Evolutionary conservation across 2,797 vertebrate species (phyloP), one percentile per base, ranked within the genome.

Genomic region (Enteromius argenteus): DNA sequence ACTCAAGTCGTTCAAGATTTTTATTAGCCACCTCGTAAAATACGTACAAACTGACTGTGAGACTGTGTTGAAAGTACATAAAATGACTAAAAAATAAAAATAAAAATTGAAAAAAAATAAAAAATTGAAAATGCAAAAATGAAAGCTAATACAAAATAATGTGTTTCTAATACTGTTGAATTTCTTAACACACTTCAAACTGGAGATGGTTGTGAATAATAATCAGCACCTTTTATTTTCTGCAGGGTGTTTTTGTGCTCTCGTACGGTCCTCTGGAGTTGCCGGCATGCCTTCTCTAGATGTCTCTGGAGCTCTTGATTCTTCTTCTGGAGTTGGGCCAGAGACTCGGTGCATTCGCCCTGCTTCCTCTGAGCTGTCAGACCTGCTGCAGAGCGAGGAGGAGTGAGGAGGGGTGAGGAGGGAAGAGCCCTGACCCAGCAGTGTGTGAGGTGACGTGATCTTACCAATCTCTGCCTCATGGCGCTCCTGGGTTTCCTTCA

Each of bases 271-370:
- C 94, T 95, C 91, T 98, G 96, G 71, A 98, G 94, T 67, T 96
- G 95, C 51, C 92, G 92, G 84, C 91, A 95, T 75, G 94, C 93
- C 91, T 96, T 96, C 88, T 97, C 95, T 44, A 98, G 90, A 88
- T 96, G 94, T 88, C 88, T 95, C 92, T 95, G 95, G 66, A 97
- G 94, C 75, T 96, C 96, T 84, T 96, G 95, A 87, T 93, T 96
- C 90, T 95, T 95, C 90, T 93, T 92, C 89, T 96, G 95, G 86
- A 95, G 93, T 85, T 92, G 96, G 81, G 90, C 89, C 75, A 95
- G 87, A 46, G 93, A 90, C 44, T 95, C 95, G 0, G 82, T 53
- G 85, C 91, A 86, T 23, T 79, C 53, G 42, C 75, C 88, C 73
- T 91, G 91, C 58, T 71, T 89, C 62, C 51, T 87, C 89, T 91